Percentiles rank a stretch among this genome's conserved stretches.
These are phyloP conservation scores for Thamnophis elegans DNA, from an alignment of 2,797 vertebrate species.

Conservation along the genomic window DNA sequence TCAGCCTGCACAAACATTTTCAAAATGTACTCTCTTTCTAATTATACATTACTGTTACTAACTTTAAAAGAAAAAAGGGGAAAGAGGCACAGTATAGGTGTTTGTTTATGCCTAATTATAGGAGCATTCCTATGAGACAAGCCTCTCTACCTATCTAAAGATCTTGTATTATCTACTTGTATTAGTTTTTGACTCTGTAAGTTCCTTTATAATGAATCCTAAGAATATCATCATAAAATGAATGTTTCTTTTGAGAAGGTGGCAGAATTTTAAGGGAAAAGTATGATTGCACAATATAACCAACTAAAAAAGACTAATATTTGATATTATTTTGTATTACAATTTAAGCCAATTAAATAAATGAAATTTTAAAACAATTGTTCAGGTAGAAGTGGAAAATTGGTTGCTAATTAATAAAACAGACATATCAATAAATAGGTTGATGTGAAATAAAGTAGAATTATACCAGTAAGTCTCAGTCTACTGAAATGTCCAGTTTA, in stretches of 20 bases:
- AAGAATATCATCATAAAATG: background rate
- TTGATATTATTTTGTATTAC: background rate
- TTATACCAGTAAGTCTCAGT: background rate
- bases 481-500: background rate
- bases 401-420: background rate
- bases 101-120: background rate
- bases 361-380: constrained; percentile 15
- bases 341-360: constrained; percentile 19
- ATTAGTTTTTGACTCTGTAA: background rate
- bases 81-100: background rate
- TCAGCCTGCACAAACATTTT: constrained; percentile 5
- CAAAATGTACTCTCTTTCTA: background rate
- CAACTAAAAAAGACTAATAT: background rate
- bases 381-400: background rate
- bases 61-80: background rate
- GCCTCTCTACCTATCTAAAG: background rate
- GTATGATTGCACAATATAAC: background rate
- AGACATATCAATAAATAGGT: background rate
- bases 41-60: background rate
- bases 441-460: background rate
- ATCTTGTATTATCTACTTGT: background rate
- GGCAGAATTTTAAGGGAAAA: background rate
- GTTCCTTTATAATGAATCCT: background rate
- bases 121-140: background rate
- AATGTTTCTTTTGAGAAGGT: background rate